Conservation (phyloP, 1,140 invertebrate species). For the Bombus waltoni region DNA sequence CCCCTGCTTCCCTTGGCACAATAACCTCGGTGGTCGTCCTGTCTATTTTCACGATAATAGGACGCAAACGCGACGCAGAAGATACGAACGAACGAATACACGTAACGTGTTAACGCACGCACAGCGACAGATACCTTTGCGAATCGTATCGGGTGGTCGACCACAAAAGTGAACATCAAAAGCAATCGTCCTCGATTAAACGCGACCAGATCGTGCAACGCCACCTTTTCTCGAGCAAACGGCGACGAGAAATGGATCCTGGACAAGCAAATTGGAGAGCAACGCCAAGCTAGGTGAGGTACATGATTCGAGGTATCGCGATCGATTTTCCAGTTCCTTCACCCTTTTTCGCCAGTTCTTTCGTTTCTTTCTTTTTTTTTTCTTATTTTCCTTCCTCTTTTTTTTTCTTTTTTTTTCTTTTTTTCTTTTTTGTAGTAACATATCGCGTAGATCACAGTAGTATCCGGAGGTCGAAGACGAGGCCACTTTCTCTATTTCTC, state of each 20-base stretch:
- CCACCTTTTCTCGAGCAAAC: not conserved
- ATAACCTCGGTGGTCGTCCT: conserved; percentile 27
- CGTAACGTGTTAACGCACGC: not conserved
- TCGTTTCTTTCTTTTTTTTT: not conserved
- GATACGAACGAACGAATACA: conserved; percentile 11
- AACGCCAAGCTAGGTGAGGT: conserved; percentile 32
- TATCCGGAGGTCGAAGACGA: conserved; percentile 27
- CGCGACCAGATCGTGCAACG: not conserved
- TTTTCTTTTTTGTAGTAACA: conserved; percentile 23
- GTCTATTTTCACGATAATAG: not conserved
- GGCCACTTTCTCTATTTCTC: conserved; percentile 10
- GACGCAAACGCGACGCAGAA: not conserved
- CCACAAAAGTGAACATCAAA: conserved; percentile 5
- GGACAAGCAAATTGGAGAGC: conserved; percentile 13
- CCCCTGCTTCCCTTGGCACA: conserved; percentile 47
- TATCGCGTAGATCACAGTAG: conserved; percentile 52
- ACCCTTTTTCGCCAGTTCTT: not conserved
- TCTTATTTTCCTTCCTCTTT: not conserved
- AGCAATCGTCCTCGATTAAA: conserved; percentile 11
- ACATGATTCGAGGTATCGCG: conserved; percentile 31
- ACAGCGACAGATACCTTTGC: not conserved
- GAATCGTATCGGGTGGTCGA: conserved; percentile 7
- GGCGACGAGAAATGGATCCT: not conserved
- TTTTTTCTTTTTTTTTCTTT: not conserved
- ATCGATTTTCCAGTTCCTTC: conserved; percentile 8